Evolutionary conservation across 2,113 vertebrate species (phyloP), one percentile per base, ranked within the genome.

Genomic region (Astatoreochromis straeleni): DNA sequence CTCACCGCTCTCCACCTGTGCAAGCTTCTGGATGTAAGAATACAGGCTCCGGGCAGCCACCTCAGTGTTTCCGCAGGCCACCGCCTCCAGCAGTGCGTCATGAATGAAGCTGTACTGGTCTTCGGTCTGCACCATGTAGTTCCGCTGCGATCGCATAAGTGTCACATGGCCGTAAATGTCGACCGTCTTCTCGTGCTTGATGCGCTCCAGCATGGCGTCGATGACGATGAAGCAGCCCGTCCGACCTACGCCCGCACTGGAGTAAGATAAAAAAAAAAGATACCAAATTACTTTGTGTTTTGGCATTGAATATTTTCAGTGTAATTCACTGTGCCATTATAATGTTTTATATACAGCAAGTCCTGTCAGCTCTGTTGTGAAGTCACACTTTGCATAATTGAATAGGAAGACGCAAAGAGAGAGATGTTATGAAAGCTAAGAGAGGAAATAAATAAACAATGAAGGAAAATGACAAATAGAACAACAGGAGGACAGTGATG

Each of bases 21-120:
- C 97, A 96, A 99, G 96, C 80, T 98, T 99, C 96, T 99, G 99
- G 91, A 99, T 98, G 96, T 99, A 99, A 80, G 97, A 97, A 89
- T 98, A 99, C 63, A 99, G 97, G 88, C 98, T 98, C 63, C 99
- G 96, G 0, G 99, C 99, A 0, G 98, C 98, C 53, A 99, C 98
- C 92, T 99, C 98, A 0, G 98, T 99, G 97, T 98, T 98, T 78
- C 99, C 99, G 1, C 98, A 99, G 90, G 98, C 98, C 10, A 99
- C 98, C 0, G 99, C 99, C 95, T 99, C 99, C 24, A 99, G 97
- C 96, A 99, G 96, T 2, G 99, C 98, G 33, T 99, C 99, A 5
- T 99, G 99, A 85, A 99, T 99, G 94, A 99, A 99, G 97, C 98
- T 99, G 96, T 99, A 99, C 97, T 99, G 99, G 94, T 99, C 98